Base-by-base conservation (phyloP, 2,113 vertebrate species). In the Phrynosoma blainvillii region DNA sequence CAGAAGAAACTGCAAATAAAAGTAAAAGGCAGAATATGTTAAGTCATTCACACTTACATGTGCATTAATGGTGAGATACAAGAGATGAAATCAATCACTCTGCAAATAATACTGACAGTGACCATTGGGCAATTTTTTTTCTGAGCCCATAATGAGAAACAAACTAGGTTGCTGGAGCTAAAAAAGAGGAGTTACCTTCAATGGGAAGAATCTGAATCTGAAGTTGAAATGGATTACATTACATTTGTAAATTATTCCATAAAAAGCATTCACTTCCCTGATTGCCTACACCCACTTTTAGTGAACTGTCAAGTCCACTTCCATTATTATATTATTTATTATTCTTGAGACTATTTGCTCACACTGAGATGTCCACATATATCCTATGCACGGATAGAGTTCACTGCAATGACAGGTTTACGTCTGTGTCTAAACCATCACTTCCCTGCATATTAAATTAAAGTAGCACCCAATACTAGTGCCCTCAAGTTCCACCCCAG, bases 1-100 rank as follows among this genome's bases (percentile, higher is more conserved):
- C 96, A 91, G 97, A 95, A 78, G 97, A 97, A 92, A 90, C 96
- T 97, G 93, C 66, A 92, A 92, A 84, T 93, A 93, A 89, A 92
- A 13, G 0, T 10, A 84, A 92, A 87, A 73, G 36, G 4, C 59
- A 83, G 40, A 87, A 73, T 10, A 65, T 54, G 23, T 11, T 23
- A 71, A 77, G 30, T 36, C 27, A 27, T 52, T 47, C 30, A 66
- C 18, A 13, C 27, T 30, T 75, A 1, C 74, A 42, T 7, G 20
- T 14, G 40, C 10, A 78, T 0, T 42, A 16, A 13, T 0, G 62
- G 3, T 2, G 54, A 12, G 36, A 59, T 52, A 47, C 11, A 52
- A 32, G 7, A 59, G 6, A 70, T 70, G 36, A 52, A 79, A n/a
- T 3, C 82, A 52, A 11, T 74, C 36, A 2, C n/a, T 84, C 18